A percentile compares a stretch with the other conserved stretches of the same genome.
Evolutionary conservation across 2,888 invertebrate genomes (phyloP).

Genomic region (Pristionchus japonicus): DNA sequence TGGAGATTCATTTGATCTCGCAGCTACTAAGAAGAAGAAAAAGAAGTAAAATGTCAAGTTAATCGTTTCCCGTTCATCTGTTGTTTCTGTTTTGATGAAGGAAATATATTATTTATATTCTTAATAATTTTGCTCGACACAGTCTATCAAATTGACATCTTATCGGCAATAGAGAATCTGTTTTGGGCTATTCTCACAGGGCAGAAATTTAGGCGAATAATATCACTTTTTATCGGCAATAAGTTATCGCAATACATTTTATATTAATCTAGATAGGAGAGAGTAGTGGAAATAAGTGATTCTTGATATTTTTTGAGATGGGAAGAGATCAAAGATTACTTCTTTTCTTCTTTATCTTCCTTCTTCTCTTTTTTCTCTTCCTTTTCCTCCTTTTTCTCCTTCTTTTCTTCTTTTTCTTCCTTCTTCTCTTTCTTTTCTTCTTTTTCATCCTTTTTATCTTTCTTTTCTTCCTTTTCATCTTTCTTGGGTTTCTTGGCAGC

Average conservation of each 20-base stretch:
- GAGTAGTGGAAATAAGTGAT: background rate
- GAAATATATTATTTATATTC: background rate
- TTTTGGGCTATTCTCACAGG: no score
- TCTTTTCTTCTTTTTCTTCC: background rate
- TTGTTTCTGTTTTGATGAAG: background rate
- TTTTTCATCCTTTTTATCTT: no score
- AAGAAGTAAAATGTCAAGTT: background rate
- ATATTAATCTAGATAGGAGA: no score
- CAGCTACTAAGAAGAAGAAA: constrained; percentile 51
- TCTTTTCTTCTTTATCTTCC: background rate
- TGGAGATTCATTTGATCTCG: constrained; percentile 29
- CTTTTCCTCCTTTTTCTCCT: background rate
- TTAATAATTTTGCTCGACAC: background rate
- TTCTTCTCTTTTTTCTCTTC: background rate
- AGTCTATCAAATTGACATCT: no score
- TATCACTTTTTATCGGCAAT: no score
- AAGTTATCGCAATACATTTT: no score
- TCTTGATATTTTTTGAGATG: background rate
- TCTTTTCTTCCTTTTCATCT: background rate
- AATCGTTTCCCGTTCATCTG: background rate
- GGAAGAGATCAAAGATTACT: no score
- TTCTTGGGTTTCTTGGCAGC: background rate
- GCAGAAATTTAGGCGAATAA: no score
- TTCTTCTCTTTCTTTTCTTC: background rate
- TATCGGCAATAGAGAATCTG: no score